These are phyloP conservation scores for Sinocyclocheilus rhinocerous DNA, from an alignment of 2,113 vertebrate genomes.

Conservation along the genomic window DNA sequence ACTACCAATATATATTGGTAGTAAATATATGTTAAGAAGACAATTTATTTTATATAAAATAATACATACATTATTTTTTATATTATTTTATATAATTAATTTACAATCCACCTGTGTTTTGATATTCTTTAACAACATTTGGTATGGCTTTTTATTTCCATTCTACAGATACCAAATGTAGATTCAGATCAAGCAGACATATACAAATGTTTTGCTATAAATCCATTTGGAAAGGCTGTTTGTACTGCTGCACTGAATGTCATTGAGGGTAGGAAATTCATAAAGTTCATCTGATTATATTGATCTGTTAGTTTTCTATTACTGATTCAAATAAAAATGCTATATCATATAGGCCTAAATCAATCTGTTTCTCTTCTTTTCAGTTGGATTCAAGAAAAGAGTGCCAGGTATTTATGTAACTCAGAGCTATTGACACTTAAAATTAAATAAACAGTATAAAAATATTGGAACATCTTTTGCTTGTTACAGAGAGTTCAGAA, in stretches of 20 bases:
- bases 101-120: neutral
- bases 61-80: slow-evolving; percentile 9
- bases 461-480: neutral
- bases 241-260: slow-evolving; percentile 80
- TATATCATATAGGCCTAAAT: neutral
- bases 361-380: slow-evolving; percentile 14
- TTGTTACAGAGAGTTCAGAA: neutral
- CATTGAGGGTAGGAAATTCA: slow-evolving; percentile 75
- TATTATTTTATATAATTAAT: neutral
- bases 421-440: neutral
- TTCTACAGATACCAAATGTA: slow-evolving; percentile 76
- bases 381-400: slow-evolving; percentile 81
- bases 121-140: neutral
- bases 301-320: neutral
- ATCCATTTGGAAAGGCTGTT: slow-evolving; percentile 80
- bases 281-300: neutral
- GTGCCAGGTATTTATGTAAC: slow-evolving; percentile 41
- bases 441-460: neutral
- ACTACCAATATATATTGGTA: neutral
- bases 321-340: neutral
- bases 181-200: slow-evolving; percentile 75
- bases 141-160: neutral
- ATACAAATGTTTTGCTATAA: slow-evolving; percentile 83
- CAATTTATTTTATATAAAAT: neutral
- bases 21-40: neutral